These are phyloP conservation scores for Drosophila koepferae DNA, from an alignment of 2,888 invertebrate genomes.

Conservation along the genomic window DNA sequence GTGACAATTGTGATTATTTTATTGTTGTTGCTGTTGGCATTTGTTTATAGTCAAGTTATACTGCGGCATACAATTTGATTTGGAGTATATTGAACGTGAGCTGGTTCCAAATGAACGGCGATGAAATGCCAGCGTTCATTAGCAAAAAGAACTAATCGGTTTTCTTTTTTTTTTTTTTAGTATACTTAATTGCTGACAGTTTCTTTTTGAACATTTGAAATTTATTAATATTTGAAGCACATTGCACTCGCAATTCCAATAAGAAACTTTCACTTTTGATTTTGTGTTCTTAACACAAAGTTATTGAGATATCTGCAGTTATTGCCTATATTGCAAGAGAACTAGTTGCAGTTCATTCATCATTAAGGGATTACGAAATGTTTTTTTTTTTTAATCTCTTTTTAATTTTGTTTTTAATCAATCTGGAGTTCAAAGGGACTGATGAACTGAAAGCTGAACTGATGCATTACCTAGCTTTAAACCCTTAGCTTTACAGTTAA, in stretches of 20 bases:
- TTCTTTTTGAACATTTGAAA: too few relatives aligned
- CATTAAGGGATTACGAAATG: neutral
- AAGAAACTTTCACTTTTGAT: too few relatives aligned
- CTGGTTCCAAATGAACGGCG: neutral
- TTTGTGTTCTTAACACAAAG: too few relatives aligned
- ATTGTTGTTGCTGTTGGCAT: slow-evolving; percentile 24
- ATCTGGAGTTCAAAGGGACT: neutral
- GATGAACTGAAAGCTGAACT: too few relatives aligned
- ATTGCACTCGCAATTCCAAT: too few relatives aligned
- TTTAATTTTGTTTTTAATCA: neutral
- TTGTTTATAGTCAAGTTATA: slow-evolving; percentile 20
- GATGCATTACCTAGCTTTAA: neutral
- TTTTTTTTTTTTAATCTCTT: too few relatives aligned
- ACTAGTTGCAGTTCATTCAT: neutral
- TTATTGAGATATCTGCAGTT: too few relatives aligned
- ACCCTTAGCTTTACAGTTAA: too few relatives aligned
- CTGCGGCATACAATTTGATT: slow-evolving; percentile 19
- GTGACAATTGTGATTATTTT: slow-evolving; percentile 54
- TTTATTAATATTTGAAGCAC: too few relatives aligned
- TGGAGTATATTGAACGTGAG: slow-evolving; percentile 13
- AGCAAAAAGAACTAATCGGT: neutral
- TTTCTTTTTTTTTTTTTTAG: neutral
- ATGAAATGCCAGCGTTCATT: neutral
- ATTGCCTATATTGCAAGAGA: neutral
- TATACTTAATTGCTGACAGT: neutral